phyloP scores from a whole-genome alignment of 2,888 invertebrate genomes.

The Eristalis pertinax region DNA sequence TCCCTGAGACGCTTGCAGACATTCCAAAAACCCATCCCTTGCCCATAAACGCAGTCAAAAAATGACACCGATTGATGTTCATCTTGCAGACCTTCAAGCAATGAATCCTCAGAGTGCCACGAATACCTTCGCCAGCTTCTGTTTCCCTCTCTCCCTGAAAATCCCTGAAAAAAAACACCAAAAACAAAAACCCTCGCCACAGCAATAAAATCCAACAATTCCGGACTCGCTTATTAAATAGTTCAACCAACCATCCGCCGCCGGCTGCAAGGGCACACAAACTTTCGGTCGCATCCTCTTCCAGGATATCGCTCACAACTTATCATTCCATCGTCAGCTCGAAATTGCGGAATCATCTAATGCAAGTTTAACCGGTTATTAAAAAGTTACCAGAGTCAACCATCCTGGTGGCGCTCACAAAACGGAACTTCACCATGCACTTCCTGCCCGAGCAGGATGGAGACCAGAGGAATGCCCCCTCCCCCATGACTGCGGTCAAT shows the following conservation, averaged over 20 bases:
- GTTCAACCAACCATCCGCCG: constrained; percentile 10
- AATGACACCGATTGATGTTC: too few species aligned
- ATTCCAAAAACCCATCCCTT: too few species aligned
- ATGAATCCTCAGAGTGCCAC: too few species aligned
- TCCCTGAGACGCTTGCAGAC: too few species aligned
- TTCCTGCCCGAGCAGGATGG: neutral
- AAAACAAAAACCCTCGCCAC: neutral
- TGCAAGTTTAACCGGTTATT: constrained; percentile 66
- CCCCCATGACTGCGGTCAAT: constrained; percentile 41
- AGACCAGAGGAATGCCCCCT: neutral
- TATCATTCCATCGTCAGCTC: constrained; percentile 39
- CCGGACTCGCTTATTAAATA: constrained; percentile 42
- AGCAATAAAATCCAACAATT: neutral
- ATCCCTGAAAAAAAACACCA: neutral
- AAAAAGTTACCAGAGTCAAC: constrained; percentile 62
- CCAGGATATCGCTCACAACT: constrained; percentile 41
- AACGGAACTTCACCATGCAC: constrained; percentile 18
- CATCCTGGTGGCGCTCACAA: constrained; percentile 2
- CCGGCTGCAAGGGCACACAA: neutral
- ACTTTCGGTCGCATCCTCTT: constrained; percentile 2
- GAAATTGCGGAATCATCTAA: constrained; percentile 53
- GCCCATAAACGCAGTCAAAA: too few species aligned
- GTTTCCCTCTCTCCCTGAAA: neutral
- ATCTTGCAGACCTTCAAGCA: too few species aligned
- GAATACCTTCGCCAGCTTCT: neutral